phyloP scores from a whole-genome alignment of 2,113 vertebrate genomes.

The Dryoscopus gambensis region DNA sequence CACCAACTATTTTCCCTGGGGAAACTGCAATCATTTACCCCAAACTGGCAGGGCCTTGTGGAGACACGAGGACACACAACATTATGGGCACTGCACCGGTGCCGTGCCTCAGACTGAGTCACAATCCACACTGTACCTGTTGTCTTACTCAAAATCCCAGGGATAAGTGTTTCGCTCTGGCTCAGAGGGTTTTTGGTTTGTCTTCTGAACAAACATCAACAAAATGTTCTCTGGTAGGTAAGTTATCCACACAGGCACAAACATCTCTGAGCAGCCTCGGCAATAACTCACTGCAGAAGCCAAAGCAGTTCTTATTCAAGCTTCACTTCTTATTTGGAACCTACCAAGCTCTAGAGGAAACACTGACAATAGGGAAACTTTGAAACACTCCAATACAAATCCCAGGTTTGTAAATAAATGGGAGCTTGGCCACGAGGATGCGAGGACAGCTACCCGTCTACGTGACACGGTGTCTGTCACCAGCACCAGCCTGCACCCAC shows the following conservation, averaged over 20 bases:
- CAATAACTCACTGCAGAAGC: not conserved
- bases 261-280: not conserved
- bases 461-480: accelerated
- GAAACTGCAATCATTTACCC: accelerated
- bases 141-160: not conserved
- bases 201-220: not conserved
- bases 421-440: accelerated
- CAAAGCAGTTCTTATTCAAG: not conserved
- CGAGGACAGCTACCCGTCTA: not conserved
- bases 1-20: accelerated
- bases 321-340: not conserved
- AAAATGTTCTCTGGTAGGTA: not conserved
- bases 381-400: not conserved
- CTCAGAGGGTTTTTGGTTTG: not conserved
- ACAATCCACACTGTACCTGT: not conserved
- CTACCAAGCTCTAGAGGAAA: not conserved
- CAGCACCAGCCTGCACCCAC: not conserved
- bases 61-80: accelerated
- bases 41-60: accelerated
- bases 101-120: not conserved
- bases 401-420: not conserved
- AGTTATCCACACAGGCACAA: accelerated
- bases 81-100: accelerated
- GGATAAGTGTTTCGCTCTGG: not conserved
- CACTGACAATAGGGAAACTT: not conserved